Conservation (phyloP, 2,113 vertebrate species). For the Harpagus bidentatus region DNA sequence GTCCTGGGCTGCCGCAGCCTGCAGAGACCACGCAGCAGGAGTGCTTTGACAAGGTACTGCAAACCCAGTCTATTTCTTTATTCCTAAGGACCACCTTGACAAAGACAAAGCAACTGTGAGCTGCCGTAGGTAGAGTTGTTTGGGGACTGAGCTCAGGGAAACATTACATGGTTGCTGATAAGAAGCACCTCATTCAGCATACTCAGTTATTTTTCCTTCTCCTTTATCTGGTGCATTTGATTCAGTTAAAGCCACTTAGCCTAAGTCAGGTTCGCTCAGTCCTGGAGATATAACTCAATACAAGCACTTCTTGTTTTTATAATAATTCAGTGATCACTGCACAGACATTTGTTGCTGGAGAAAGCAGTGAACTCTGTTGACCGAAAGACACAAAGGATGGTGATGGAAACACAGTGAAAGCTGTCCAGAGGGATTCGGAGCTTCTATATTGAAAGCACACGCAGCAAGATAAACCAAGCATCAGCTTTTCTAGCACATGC, state of each 20-base stretch:
- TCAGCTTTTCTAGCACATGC: neutral
- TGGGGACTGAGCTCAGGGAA: neutral
- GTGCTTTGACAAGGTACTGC: neutral
- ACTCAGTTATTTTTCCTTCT: neutral
- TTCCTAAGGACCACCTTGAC: neutral
- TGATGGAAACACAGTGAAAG: neutral
- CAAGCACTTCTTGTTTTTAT: neutral
- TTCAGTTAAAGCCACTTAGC: neutral
- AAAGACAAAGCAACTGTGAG: neutral
- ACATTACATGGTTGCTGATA: neutral
- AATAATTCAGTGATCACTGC: neutral
- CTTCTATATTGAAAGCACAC: neutral
- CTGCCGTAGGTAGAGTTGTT: neutral
- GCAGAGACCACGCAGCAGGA: neutral
- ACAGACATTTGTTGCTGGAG: neutral
- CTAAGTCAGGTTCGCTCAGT: neutral
- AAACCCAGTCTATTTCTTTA: neutral
- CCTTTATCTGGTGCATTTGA: neutral
- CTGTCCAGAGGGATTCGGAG: neutral
- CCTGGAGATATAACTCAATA: neutral
- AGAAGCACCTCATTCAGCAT: neutral
- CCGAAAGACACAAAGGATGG: neutral
- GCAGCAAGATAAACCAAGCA: neutral
- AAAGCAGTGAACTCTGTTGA: neutral
- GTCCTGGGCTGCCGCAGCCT: neutral